These are phyloP conservation scores for Myotis daubentonii DNA, from an alignment of 2,797 vertebrate genomes.

Conservation along the genomic window DNA sequence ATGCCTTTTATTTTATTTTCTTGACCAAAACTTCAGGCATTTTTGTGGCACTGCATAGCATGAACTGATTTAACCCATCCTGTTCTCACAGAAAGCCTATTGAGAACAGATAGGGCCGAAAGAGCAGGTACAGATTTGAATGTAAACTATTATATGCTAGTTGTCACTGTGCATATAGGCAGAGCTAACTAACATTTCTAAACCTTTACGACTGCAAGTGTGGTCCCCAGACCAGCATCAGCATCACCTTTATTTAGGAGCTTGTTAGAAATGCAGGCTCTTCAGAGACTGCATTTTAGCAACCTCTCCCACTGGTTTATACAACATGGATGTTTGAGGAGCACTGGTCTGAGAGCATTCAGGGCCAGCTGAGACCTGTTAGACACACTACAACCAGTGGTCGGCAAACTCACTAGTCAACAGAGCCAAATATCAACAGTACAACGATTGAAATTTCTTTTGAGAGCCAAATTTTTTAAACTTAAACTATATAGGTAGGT, in stretches of 20 bases:
- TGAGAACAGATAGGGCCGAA: neutral
- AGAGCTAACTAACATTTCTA: neutral
- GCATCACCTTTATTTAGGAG: neutral
- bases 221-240: neutral
- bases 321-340: neutral
- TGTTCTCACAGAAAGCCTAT: neutral
- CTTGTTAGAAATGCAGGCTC: neutral
- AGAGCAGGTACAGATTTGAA: neutral
- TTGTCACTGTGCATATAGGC: neutral
- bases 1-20: neutral
- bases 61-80: neutral
- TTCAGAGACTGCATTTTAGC: neutral
- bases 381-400: neutral
- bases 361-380: neutral
- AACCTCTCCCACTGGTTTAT: neutral
- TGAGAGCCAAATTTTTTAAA: no score
- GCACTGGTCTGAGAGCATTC: neutral
- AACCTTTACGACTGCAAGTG: neutral
- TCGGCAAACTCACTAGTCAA: no score
- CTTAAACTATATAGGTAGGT: no score
- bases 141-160: neutral
- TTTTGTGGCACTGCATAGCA: neutral
- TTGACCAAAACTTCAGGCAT: neutral
- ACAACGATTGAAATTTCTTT: no score
- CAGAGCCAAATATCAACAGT: no score